phyloP scores from a whole-genome alignment of 1,140 invertebrate genomes.

The Trichonephila clavata region DNA sequence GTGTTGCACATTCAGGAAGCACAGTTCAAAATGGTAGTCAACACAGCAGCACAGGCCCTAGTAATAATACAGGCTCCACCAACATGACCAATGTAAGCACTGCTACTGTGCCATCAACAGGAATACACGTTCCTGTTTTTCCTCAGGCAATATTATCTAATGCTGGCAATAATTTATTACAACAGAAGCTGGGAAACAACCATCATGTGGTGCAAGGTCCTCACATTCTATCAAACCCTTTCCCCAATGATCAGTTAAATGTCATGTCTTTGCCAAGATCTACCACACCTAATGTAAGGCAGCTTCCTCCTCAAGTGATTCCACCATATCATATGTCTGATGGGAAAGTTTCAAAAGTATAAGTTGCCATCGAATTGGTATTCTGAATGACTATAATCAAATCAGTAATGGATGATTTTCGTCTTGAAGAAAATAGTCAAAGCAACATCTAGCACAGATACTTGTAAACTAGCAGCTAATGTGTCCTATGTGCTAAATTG shows the following conservation, averaged over 20 bases:
- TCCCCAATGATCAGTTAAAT: slow-evolving; percentile 67
- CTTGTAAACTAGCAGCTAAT: neutral
- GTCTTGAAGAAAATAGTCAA: neutral
- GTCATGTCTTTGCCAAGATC: slow-evolving; percentile 70
- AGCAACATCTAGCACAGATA: neutral
- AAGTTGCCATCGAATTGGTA: neutral
- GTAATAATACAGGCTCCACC: slow-evolving; percentile 84
- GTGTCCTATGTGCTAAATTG: neutral
- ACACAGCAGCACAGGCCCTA: slow-evolving; percentile 84
- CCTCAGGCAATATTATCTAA: slow-evolving; percentile 70
- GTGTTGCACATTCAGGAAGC: slow-evolving; percentile 72
- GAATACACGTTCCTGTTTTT: slow-evolving; percentile 72
- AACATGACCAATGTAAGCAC: slow-evolving; percentile 78
- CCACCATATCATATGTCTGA: slow-evolving; percentile 76
- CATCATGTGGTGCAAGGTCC: slow-evolving; percentile 59
- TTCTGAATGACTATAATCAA: neutral
- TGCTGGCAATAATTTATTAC: slow-evolving; percentile 40
- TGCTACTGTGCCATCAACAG: slow-evolving; percentile 53
- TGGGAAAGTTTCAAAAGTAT: slow-evolving; percentile 74
- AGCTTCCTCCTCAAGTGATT: slow-evolving; percentile 62
- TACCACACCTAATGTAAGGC: slow-evolving; percentile 50
- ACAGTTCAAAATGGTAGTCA: slow-evolving; percentile 82
- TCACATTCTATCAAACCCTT: slow-evolving; percentile 72
- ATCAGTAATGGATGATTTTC: neutral
- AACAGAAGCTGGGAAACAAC: slow-evolving; percentile 67